Conservation (phyloP, 2,797 vertebrate species). For the Sebastes steindachneri region DNA sequence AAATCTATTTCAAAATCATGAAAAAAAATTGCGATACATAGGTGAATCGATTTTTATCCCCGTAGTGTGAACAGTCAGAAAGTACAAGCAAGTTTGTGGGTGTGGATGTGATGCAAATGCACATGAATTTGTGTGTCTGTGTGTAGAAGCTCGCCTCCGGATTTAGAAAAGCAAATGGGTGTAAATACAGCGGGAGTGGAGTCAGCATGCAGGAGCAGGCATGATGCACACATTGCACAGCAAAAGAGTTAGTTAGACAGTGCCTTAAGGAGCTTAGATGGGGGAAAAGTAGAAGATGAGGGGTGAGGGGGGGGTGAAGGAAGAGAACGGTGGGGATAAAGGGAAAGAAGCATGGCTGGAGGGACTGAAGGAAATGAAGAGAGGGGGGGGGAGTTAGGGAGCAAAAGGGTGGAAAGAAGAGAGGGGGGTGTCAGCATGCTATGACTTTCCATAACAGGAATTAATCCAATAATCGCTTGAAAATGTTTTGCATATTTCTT, state of each 20-base stretch:
- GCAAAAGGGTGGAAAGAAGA: not conserved
- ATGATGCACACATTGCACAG: conserved; percentile 30
- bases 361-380: conserved; percentile 25
- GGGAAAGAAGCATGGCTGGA: conserved; percentile 35
- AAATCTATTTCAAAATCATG: too few species aligned
- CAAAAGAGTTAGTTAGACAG: conserved; percentile 45
- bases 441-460: conserved; percentile 45
- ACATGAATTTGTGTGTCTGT: not conserved
- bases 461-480: conserved; percentile 66
- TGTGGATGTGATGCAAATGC: conserved; percentile 19
- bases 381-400: not conserved
- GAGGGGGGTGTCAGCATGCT: conserved; percentile 21
- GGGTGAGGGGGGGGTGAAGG: not conserved
- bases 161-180: conserved; percentile 44
- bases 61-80: not conserved
- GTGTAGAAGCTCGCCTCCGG: conserved; percentile 12
- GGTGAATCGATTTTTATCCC: too few species aligned
- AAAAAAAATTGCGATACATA: too few species aligned
- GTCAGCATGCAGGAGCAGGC: conserved; percentile 38
- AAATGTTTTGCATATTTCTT: conserved; percentile 49
- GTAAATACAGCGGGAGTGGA: conserved; percentile 54
- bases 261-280: conserved; percentile 59
- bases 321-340: conserved; percentile 35
- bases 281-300: conserved; percentile 8
- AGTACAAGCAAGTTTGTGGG: not conserved